Conservation (phyloP, 2,888 invertebrate genomes). For the Nomada goodeniana region DNA sequence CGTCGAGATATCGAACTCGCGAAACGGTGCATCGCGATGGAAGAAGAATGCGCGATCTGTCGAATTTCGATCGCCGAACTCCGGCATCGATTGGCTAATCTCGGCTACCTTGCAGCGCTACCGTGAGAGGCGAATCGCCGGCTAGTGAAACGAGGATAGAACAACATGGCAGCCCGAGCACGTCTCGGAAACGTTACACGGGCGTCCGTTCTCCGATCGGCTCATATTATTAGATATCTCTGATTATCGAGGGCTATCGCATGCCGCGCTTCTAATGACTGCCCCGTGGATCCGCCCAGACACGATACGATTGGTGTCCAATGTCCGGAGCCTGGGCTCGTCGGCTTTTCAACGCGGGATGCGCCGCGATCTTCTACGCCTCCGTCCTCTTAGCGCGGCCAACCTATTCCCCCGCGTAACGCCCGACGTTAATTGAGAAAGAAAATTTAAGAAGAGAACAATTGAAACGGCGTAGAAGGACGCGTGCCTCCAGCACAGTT, state of each 20-base stretch:
- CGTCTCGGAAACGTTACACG: slow-evolving; percentile 63
- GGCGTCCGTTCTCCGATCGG: slow-evolving; percentile 60
- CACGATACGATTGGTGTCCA: slow-evolving; percentile 68
- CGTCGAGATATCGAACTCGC: too few species aligned
- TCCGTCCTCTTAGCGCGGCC: slow-evolving; percentile 26
- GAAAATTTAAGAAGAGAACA: too few species aligned
- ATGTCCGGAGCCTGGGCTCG: slow-evolving; percentile 45
- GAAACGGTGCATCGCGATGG: background rate
- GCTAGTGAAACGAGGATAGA: slow-evolving; percentile 32
- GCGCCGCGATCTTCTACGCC: slow-evolving; percentile 10
- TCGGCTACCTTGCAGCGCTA: background rate
- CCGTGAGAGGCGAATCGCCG: background rate
- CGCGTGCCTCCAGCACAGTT: too few species aligned
- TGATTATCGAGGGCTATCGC: slow-evolving; percentile 65
- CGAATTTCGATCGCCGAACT: background rate
- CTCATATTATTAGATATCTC: slow-evolving; percentile 63
- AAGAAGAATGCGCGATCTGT: background rate
- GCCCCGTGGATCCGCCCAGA: slow-evolving; percentile 64
- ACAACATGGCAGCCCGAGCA: slow-evolving; percentile 32
- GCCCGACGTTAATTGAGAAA: too few species aligned
- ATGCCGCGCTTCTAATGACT: slow-evolving; percentile 66
- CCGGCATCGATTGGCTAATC: slow-evolving; percentile 30
- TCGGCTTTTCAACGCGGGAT: slow-evolving; percentile 28
- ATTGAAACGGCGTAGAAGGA: too few species aligned
- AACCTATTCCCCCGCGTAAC: too few species aligned